Conservation (phyloP, 2,113 vertebrate genomes). For the Talpa occidentalis region DNA sequence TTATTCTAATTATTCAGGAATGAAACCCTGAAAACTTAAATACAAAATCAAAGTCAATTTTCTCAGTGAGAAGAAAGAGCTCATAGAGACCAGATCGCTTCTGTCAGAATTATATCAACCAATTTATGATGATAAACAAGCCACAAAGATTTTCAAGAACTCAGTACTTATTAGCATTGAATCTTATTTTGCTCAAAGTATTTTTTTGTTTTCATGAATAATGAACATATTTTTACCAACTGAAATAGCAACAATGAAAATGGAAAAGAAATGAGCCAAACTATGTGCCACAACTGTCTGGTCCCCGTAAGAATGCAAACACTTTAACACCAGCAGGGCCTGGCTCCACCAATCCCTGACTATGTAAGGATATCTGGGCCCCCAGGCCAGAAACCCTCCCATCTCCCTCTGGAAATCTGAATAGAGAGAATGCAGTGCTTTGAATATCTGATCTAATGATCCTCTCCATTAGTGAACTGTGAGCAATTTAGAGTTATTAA, state of each 20-base stretch:
- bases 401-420: neutral
- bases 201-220: slow-evolving; percentile 5
- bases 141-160: neutral
- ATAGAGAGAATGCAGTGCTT: neutral
- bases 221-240: slow-evolving; percentile 7
- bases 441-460: neutral
- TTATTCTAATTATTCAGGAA: slow-evolving; percentile 27
- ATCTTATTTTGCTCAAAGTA: slow-evolving; percentile 26
- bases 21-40: slow-evolving; percentile 25
- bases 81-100: neutral
- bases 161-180: neutral
- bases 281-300: neutral
- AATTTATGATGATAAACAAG: neutral
- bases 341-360: neutral
- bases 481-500: neutral
- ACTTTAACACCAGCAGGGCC: neutral
- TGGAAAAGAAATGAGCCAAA: slow-evolving; percentile 6
- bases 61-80: neutral
- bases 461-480: neutral
- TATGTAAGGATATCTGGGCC: neutral
- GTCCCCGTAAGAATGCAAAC: neutral
- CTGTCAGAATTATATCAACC: neutral
- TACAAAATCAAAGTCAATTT: slow-evolving; percentile 10
- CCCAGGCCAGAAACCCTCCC: neutral
- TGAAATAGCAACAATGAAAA: neutral